These are phyloP conservation scores for Thermophis baileyi DNA, from an alignment of 2,113 vertebrate species.

Conservation along the genomic window DNA sequence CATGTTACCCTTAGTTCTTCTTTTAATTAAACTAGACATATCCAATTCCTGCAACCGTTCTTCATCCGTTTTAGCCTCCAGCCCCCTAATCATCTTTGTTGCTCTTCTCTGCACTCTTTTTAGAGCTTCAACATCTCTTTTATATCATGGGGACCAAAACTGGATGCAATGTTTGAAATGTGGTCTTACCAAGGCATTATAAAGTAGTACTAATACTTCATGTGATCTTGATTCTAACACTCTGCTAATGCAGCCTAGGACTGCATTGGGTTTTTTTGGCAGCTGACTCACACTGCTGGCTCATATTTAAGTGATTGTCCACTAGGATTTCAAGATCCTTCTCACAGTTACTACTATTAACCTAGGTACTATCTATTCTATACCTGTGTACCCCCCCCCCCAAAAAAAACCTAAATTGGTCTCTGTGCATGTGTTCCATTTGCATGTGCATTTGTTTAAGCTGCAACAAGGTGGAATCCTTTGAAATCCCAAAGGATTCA, in stretches of 20 bases:
- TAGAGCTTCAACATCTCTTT: neutral
- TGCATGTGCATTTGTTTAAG: neutral
- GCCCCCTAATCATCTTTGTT: neutral
- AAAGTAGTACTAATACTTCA: neutral
- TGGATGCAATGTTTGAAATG: neutral
- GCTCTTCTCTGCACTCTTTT: neutral
- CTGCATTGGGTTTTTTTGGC: neutral
- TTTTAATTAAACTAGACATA: neutral
- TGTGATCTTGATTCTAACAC: neutral
- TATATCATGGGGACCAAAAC: neutral
- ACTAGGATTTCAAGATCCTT: neutral
- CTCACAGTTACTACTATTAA: neutral
- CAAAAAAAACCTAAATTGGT: neutral
- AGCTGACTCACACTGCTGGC: neutral
- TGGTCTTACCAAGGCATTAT: neutral
- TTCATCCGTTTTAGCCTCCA: neutral
- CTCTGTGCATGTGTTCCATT: neutral
- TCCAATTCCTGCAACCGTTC: neutral
- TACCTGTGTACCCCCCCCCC: neutral
- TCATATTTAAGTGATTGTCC: neutral
- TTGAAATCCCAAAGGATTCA: neutral
- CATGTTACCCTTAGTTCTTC: neutral
- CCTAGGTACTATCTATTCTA: neutral
- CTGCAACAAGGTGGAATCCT: neutral
- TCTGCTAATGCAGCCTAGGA: neutral